phyloP scores from a whole-genome alignment of 2,797 vertebrate species.

The Smutsia temminckii region DNA sequence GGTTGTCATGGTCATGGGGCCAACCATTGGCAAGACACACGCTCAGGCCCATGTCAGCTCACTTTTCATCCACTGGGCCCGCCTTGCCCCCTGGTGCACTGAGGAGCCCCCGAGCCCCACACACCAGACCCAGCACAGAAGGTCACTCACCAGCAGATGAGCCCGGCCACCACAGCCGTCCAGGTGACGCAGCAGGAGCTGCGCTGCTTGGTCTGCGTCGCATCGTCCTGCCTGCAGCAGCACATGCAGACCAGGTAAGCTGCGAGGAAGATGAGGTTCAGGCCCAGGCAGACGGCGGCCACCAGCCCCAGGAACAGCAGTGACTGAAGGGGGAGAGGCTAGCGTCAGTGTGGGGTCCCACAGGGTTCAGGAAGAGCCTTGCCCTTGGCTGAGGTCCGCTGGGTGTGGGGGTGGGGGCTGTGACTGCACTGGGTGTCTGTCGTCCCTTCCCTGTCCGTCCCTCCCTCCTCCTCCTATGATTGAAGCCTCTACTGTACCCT shows the following conservation, averaged over 20 bases:
- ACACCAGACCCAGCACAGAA: fast-evolving
- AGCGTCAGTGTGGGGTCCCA: background rate
- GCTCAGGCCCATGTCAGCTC: background rate
- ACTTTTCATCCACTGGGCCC: fast-evolving
- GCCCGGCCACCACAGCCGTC: constrained; percentile 89
- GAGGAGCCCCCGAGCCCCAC: fast-evolving
- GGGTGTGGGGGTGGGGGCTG: fast-evolving
- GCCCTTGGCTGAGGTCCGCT: fast-evolving
- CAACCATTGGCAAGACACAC: fast-evolving
- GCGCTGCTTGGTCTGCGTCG: constrained; percentile 88
- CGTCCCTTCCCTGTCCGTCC: no score
- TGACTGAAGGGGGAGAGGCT: constrained; percentile 84
- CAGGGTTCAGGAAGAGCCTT: fast-evolving
- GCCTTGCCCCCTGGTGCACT: fast-evolving
- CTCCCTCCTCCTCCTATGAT: background rate
- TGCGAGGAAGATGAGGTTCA: constrained; percentile 90
- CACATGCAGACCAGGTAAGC: constrained; percentile 90
- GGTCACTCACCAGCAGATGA: constrained; percentile 94
- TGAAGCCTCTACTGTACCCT: background rate
- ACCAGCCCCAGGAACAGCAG: constrained; percentile 90
- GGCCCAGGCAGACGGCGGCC: constrained; percentile 88
- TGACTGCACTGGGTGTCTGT: fast-evolving
- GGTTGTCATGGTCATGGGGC: fast-evolving
- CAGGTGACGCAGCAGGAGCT: constrained; percentile 91
- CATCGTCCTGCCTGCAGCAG: constrained; percentile 89